Evolutionary conservation across 2,888 invertebrate genomes (phyloP).

Genomic region (Lampropteryx suffumata): DNA sequence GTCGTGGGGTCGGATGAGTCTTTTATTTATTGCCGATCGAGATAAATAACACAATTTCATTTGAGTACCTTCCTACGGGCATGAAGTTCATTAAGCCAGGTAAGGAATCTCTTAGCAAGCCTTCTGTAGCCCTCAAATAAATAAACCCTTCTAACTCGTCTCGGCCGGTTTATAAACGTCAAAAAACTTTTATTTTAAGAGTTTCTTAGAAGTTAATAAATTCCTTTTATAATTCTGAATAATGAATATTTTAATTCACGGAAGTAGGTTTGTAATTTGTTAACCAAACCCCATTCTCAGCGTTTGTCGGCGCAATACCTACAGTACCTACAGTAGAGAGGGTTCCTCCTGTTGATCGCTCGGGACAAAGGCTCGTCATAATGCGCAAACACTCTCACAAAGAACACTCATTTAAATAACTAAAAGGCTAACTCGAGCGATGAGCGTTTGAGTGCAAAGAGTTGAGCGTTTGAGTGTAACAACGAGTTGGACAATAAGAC

Average conservation of each 20-base stretch:
- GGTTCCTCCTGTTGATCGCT: not conserved
- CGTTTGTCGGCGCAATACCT: not conserved
- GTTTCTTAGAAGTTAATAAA: slow-evolving; percentile 2
- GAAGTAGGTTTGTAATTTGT: slow-evolving; percentile 9
- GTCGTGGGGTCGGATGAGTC: not conserved
- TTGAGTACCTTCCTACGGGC: not conserved
- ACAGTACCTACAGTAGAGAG: too few relatives aligned
- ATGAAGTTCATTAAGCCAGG: too few relatives aligned
- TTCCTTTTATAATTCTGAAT: slow-evolving; percentile 9
- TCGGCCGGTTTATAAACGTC: not conserved
- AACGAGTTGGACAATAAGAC: not conserved
- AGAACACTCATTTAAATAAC: slow-evolving; percentile 4
- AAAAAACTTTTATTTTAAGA: slow-evolving; percentile 8
- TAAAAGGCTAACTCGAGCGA: slow-evolving; percentile 9
- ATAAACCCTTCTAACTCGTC: not conserved
- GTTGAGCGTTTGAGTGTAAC: not conserved
- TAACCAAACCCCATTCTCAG: not conserved
- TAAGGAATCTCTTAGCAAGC: too few relatives aligned
- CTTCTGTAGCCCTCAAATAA: not conserved
- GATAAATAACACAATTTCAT: not conserved
- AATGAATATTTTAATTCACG: slow-evolving; percentile 12
- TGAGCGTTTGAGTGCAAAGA: not conserved
- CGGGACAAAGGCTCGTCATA: not conserved
- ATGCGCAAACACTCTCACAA: slow-evolving; percentile 2
- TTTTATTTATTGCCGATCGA: slow-evolving; percentile 1